phyloP scores from a whole-genome alignment of 2,797 vertebrate genomes.

The Trematomus bernacchii region DNA sequence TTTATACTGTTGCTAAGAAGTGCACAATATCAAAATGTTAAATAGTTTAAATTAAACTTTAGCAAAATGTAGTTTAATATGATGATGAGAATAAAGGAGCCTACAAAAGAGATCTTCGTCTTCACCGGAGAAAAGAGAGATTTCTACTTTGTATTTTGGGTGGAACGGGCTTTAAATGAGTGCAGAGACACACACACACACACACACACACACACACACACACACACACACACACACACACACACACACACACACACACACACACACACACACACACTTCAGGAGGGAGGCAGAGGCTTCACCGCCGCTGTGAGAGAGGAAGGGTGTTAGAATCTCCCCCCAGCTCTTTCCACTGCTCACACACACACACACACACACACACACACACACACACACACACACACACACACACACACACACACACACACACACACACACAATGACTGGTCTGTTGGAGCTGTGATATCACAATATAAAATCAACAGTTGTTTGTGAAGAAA shows the following conservation, averaged over 20 bases:
- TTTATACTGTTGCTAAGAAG: too few relatives aligned
- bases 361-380: constrained; percentile 39
- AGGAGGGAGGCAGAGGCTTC: constrained; percentile 43
- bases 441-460: background rate
- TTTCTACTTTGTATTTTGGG: too few relatives aligned
- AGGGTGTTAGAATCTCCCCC: constrained; percentile 71
- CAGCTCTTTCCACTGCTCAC: constrained; percentile 65
- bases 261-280: constrained; percentile 26
- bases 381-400: constrained; percentile 30
- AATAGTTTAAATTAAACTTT: too few relatives aligned
- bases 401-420: constrained; percentile 20
- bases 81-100: too few relatives aligned
- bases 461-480: constrained; percentile 34
- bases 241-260: background rate
- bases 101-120: too few relatives aligned
- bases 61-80: too few relatives aligned
- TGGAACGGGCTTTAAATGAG: too few relatives aligned
- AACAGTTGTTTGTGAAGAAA: constrained; percentile 34
- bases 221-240: too few relatives aligned
- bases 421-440: background rate
- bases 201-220: background rate
- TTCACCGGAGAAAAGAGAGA: too few relatives aligned
- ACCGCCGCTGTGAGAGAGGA: constrained; percentile 57
- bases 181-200: background rate
- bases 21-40: too few relatives aligned